Base-by-base conservation (phyloP, 2,797 vertebrate genomes). In the Rhinogobio ventralis region DNA sequence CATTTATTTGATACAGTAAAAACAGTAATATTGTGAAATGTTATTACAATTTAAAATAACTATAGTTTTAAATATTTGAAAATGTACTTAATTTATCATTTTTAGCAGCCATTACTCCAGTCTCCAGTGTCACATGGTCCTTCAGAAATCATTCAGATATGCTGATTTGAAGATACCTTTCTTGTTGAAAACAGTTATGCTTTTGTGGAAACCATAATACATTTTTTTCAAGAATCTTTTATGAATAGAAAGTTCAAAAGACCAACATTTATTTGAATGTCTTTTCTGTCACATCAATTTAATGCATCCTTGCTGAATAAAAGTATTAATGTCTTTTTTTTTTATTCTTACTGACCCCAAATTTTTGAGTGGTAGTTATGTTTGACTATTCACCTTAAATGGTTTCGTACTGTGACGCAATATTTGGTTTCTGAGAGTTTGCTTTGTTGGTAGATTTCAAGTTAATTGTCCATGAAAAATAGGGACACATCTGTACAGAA, bases 391-490 rank as follows among this genome's bases (percentile, higher is more conserved):
- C 39, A 14, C 57, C 42, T 30, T 20, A 42, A 68, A 19, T 7
- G 0, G 0, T 81, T 81, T 55, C 57, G 39, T 19, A n/a, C 66
- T 42, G 7, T 69, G 14, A 23, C 14, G 55, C 5, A 55, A 4
- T 42, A 39, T 69, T 39, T 55, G 62, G 45, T 49, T 79, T 79
- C 9, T 28, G 36, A 62, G 72, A 25, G 15, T 45, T 46, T 15
- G 3, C 9, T 74, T 79, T 79, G 8, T 67, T 30, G 20, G 46
- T 36, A 57, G n/a, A 72, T 60, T 72, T 46, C n/a, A 72, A 62
- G n/a, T 71, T 71, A 72, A 60, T 82, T 72, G 53, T n/a, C 80
- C 49, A 19, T 81, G 9, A 60, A 81, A 80, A 81, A 28, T n/a
- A 17, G 36, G 36, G 64, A 57, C 17, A 72, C 51, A 46, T 71